These are phyloP conservation scores for Nomada flava DNA, from an alignment of 2,888 invertebrate genomes.

Conservation along the genomic window DNA sequence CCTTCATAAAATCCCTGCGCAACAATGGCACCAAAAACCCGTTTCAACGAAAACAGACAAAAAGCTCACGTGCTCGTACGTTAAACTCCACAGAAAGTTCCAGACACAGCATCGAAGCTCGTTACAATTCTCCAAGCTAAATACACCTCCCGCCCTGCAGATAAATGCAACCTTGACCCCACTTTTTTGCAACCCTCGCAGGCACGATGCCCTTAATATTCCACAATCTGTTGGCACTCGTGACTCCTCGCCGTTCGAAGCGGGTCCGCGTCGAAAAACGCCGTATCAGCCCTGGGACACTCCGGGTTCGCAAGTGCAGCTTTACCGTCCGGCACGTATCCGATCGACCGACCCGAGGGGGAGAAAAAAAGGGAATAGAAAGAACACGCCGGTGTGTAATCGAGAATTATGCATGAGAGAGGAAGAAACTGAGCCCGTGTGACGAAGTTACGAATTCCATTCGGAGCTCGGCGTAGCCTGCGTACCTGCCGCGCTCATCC, in stretches of 20 bases:
- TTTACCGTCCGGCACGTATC: slow-evolving; percentile 20
- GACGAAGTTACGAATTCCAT: slow-evolving; percentile 63
- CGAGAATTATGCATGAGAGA: slow-evolving; percentile 58
- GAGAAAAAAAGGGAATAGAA: background rate
- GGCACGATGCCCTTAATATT: background rate
- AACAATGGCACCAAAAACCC: too few species aligned
- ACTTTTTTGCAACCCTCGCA: background rate
- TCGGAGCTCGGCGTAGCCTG: slow-evolving; percentile 22
- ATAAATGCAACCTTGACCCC: too few species aligned
- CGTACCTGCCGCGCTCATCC: slow-evolving; percentile 48
- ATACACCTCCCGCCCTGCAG: too few species aligned
- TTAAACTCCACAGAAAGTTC: too few species aligned
- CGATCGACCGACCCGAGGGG: background rate
- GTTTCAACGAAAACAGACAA: too few species aligned
- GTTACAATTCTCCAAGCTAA: too few species aligned
- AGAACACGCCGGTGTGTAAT: slow-evolving; percentile 19
- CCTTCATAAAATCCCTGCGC: too few species aligned
- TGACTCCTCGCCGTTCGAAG: background rate
- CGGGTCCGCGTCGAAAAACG: background rate
- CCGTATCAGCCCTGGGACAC: background rate
- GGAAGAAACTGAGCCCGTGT: slow-evolving; percentile 51
- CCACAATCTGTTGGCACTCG: background rate
- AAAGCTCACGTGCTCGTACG: too few species aligned
- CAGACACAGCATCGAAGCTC: too few species aligned
- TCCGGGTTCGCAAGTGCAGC: background rate